Percentiles rank a stretch among this genome's conserved stretches.
Conservation (phyloP, 2,113 vertebrate genomes). For the Barbus barbus region DNA sequence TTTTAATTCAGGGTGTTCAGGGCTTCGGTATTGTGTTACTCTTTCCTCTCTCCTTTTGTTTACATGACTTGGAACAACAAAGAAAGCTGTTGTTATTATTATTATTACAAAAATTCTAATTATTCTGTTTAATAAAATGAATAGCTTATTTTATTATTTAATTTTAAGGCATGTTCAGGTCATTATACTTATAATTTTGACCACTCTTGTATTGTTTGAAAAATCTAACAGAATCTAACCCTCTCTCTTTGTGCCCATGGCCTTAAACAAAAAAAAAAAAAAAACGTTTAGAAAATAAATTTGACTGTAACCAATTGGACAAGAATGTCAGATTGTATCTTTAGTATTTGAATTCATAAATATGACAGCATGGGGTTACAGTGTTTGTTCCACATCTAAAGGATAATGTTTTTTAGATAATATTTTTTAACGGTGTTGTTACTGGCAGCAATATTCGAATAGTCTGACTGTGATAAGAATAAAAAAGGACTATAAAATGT, state of each 20-base stretch:
- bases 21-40: too few species aligned
- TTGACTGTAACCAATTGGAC: background rate
- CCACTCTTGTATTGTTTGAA: too few species aligned
- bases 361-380: background rate
- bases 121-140: too few species aligned
- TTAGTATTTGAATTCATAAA: background rate
- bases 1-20: background rate
- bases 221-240: too few species aligned
- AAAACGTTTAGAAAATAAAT: background rate
- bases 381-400: background rate
- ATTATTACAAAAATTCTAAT: too few species aligned
- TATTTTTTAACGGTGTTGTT: background rate
- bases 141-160: too few species aligned
- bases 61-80: too few species aligned
- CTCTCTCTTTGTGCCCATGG: background rate
- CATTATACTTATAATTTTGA: too few species aligned
- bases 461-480: background rate
- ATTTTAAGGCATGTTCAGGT: too few species aligned
- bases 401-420: background rate
- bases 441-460: background rate
- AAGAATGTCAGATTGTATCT: background rate
- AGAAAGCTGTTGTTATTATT: too few species aligned
- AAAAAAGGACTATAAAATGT: background rate
- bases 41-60: too few species aligned
- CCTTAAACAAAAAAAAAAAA: too few species aligned